Evolutionary conservation across 2,888 invertebrate genomes (phyloP), one percentile per base, ranked within the genome.

Genomic region (Crepidodera aurea): DNA sequence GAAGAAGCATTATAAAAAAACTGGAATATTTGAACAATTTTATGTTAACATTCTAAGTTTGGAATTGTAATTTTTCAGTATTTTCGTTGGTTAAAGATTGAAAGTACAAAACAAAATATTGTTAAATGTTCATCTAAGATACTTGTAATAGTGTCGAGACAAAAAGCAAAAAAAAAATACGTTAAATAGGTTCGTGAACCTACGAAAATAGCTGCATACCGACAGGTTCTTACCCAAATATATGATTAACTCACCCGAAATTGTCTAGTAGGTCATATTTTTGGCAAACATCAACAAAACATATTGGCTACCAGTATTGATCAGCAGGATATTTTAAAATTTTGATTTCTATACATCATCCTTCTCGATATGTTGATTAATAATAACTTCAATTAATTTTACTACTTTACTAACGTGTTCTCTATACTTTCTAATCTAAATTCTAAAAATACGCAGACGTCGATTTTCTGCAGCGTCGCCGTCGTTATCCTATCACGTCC

Each of bases 361-460:
- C n/a, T 39, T 18, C 18, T 8, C 10, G 34, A 55, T 48, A 56
- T 57, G 39, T 57, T 39, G 6, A 48, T 16, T 15, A 15, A 56
- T 46, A 57, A 57, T 48, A 37, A 32, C 22, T 46, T 34, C 12
- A 46, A 56, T 46, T 32, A 22, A 57, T 22, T 27, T 48, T 50
- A 57, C 25, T 56, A 56, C 48, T 48, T 48, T 27, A 48, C 27
- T 57, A 57, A 57, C 48, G 25, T 48, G 57, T 48, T 48, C 34
- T 57, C 46, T 56, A 34, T 13, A 46, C 56, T 56, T 55, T 34
- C 46, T 44, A 44, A 40, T 56, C 55, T 46, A 46, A 34, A 25
- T 44, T 57, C 57, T 57, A 57, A 57, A 57, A 57, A 57, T 57
- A 57, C 57, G 27, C 48, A 37, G 48, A 57, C 27, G 57, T 57